Evolutionary conservation across 23 tunicate species (phyloP).

Genomic region (Halocynthia roretzi): DNA sequence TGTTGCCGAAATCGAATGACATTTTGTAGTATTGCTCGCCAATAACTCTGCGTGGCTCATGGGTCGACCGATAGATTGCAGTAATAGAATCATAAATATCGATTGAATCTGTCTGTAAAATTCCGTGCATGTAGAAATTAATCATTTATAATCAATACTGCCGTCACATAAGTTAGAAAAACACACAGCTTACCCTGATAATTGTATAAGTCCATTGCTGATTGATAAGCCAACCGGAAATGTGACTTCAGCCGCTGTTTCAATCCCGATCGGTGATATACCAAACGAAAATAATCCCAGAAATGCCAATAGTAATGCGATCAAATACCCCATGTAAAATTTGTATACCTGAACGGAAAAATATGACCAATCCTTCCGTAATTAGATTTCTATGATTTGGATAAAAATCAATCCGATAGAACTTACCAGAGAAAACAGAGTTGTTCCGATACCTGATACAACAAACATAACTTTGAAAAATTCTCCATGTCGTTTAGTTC

Average conservation of each 20-base stretch:
- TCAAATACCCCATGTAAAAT: slow-evolving; percentile 55
- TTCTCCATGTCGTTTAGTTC: slow-evolving; percentile 56
- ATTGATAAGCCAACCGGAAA: slow-evolving; percentile 79
- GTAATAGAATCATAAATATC: slow-evolving; percentile 41
- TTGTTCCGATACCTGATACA: slow-evolving; percentile 30
- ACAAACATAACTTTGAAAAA: slow-evolving; percentile 39
- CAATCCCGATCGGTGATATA: slow-evolving; percentile 76
- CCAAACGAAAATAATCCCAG: slow-evolving; percentile 76
- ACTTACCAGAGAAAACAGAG: slow-evolving; percentile 46
- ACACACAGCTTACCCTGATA: slow-evolving; percentile 50
- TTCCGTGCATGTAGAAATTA: neutral
- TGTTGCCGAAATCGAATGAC: slow-evolving; percentile 19
- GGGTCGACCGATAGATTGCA: slow-evolving; percentile 58
- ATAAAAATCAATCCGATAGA: neutral
- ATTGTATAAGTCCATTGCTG: slow-evolving; percentile 55
- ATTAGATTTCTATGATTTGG: neutral
- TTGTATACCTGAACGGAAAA: slow-evolving; percentile 36
- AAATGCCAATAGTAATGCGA: slow-evolving; percentile 1
- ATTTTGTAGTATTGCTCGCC: slow-evolving; percentile 21
- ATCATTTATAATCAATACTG: neutral
- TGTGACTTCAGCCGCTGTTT: slow-evolving; percentile 66
- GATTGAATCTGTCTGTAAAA: slow-evolving; percentile 62
- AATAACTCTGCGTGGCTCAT: slow-evolving; percentile 36
- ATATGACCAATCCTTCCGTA: too few species aligned
- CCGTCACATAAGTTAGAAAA: neutral